Evolutionary conservation across 2,888 invertebrate genomes (phyloP), one percentile per base, ranked within the genome.

Genomic region (Neocrepidodera transversa): DNA sequence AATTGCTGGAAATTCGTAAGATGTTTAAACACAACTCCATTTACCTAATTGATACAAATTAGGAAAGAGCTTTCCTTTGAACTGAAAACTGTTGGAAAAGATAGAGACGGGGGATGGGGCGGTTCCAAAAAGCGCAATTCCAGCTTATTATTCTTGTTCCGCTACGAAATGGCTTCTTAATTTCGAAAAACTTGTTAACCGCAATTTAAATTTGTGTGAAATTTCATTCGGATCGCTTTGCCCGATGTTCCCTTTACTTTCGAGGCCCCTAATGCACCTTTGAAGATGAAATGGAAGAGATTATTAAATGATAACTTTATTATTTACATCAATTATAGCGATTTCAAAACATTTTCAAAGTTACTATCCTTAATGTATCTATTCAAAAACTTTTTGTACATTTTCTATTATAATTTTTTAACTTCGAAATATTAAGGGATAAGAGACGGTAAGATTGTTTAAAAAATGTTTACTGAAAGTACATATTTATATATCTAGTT

Each of bases 161-260:
- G 72, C 68, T 67, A 60, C 71, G 74, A 74, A 73, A 78, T 78
- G 70, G 77, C 76, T 77, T 75, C 76, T 74, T 76, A 76, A 77
- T 76, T 76, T 73, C 74, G 66, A 72, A 75, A 77, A 78, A 77
- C 75, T 77, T 72, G 76, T 78, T 77, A 78, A 75, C 76, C 76
- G 67, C 76, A 76, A 77, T 76, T 76, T 76, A 71, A 77, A 77
- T 76, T 76, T 76, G 76, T 71, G 73, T 73, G 74, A 76, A 75
- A 77, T 75, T 79, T 75, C 72, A 76, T 78, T 72, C 64, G 70
- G 68, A 70, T 72, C 73, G 58, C 74, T 74, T 73, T 74, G 71
- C 7, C 56, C 28, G 23, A 35, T 49, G 56, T 55, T 50, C 59
- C 45, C 47, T 61, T 65, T 52, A 54, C 63, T 64, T 65, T 60